These are phyloP conservation scores for Asbolus verrucosus DNA, from an alignment of 1,140 invertebrate species.

Conservation along the genomic window DNA sequence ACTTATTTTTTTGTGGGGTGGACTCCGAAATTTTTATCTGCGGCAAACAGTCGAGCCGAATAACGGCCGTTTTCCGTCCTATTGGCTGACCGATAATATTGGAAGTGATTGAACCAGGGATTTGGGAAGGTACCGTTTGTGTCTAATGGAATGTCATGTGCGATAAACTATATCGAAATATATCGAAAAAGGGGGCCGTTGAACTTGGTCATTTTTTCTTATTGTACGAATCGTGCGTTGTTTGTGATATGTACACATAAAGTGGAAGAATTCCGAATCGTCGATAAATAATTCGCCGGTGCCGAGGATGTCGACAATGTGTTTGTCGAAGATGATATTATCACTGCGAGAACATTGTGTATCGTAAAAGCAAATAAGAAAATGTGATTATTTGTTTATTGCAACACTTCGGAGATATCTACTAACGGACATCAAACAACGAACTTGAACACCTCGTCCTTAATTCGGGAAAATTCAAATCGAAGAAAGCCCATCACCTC, in stretches of 20 bases:
- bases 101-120: conserved; percentile 43
- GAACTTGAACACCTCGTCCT: conserved; percentile 19
- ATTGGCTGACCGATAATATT: conserved; percentile 40
- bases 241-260: conserved; percentile 5
- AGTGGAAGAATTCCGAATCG: conserved; percentile 22
- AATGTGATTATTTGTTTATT: conserved; percentile 45
- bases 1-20: neutral
- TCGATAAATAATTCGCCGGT: conserved; percentile 20
- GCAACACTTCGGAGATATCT: conserved; percentile 39
- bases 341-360: conserved; percentile 17
- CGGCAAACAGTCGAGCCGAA: conserved; percentile 38
- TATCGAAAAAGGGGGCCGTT: conserved; percentile 39
- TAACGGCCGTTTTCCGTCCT: conserved; percentile 43
- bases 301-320: conserved; percentile 21
- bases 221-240: conserved; percentile 17
- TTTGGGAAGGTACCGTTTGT: conserved; percentile 48
- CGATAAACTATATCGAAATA: conserved; percentile 49
- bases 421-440: conserved; percentile 22
- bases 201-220: conserved; percentile 33
- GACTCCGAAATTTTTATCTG: conserved; percentile 26
- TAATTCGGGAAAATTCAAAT: conserved; percentile 6
- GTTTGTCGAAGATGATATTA: conserved; percentile 30
- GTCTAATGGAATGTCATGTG: conserved; percentile 47
- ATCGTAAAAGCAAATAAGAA: conserved; percentile 37
- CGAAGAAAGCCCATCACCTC: neutral